Percentiles rank a stretch among this genome's conserved stretches.
Conservation (phyloP, 2,888 invertebrate species). For the Hydriomena furcata region DNA sequence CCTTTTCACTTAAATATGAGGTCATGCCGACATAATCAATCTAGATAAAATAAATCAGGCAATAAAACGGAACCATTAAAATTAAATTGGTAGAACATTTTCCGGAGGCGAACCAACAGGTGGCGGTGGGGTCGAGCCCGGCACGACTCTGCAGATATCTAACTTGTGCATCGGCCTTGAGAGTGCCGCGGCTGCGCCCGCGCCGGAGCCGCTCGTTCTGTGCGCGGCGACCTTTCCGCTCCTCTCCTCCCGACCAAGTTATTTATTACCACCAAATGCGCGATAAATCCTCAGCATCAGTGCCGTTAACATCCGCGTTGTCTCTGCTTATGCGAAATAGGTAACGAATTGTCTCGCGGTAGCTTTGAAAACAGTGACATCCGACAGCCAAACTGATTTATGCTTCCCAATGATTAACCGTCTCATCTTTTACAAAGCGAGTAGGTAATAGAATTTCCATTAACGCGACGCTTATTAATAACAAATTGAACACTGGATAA, state of each 20-base stretch:
- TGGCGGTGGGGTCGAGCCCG: conserved; percentile 64
- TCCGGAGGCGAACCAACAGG: conserved; percentile 43
- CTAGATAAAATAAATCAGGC: conserved; percentile 2
- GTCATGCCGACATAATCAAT: not conserved
- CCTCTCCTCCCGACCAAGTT: conserved; percentile 55
- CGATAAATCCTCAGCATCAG: conserved; percentile 69
- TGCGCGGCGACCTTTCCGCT: conserved; percentile 62
- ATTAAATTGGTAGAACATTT: conserved; percentile 36
- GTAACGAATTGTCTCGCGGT: conserved; percentile 48
- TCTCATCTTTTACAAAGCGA: conserved; percentile 20
- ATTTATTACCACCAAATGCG: conserved; percentile 63
- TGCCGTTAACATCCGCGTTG: conserved; percentile 67
- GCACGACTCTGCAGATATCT: conserved; percentile 62
- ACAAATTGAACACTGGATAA: conserved; percentile 36
- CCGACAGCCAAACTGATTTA: conserved; percentile 30
- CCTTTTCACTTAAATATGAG: not conserved
- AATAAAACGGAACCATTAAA: conserved; percentile 27
- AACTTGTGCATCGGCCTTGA: conserved; percentile 73
- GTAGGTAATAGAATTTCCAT: conserved; percentile 16
- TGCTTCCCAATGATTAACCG: conserved; percentile 17
- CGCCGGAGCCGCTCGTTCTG: conserved; percentile 46
- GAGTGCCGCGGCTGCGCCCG: conserved; percentile 50
- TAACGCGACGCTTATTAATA: conserved; percentile 16
- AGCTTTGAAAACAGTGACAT: conserved; percentile 47
- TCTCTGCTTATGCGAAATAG: conserved; percentile 47